Percentiles rank a stretch among this genome's conserved stretches.
Conservation (phyloP, 2,888 invertebrate species). For the Cylloceria caligata region DNA sequence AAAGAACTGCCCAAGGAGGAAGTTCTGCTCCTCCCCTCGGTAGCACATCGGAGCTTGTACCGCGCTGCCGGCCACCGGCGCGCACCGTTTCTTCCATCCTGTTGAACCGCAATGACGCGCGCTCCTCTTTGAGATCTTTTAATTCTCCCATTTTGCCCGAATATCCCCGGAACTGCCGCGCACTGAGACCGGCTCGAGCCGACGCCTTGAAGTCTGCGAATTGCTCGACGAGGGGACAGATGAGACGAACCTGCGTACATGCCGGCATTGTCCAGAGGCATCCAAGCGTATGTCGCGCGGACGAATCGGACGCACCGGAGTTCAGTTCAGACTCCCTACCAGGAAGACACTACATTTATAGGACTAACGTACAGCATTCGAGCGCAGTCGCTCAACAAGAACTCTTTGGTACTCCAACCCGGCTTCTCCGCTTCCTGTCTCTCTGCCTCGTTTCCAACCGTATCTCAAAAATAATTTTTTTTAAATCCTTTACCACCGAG, state of each 20-base stretch:
- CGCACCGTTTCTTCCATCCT: conserved; percentile 20
- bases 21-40: conserved; percentile 40
- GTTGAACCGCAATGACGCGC: conserved; percentile 20
- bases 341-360: conserved; percentile 54
- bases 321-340: conserved; percentile 42
- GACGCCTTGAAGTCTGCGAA: conserved; percentile 77
- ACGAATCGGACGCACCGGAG: conserved; percentile 58
- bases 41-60: conserved; percentile 5
- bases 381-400: background rate
- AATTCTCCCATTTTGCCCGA: conserved; percentile 58
- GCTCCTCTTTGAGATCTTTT: conserved; percentile 52
- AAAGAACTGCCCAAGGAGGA: conserved; percentile 51
- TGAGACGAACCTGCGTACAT: conserved; percentile 42
- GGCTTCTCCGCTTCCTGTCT: conserved; percentile 57
- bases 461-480: conserved; percentile 13
- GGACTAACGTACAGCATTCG: conserved; percentile 12
- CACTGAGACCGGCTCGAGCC: conserved; percentile 9
- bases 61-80: conserved; percentile 19
- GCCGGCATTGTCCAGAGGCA: conserved; percentile 62
- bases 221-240: conserved; percentile 68
- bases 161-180: conserved; percentile 52
- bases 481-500: background rate
- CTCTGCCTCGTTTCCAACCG: conserved; percentile 36
- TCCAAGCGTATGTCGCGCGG: conserved; percentile 52
- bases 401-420: conserved; percentile 7